Evolutionary conservation across 2,888 invertebrate genomes (phyloP).

Genomic region (Mythimna ferrago): DNA sequence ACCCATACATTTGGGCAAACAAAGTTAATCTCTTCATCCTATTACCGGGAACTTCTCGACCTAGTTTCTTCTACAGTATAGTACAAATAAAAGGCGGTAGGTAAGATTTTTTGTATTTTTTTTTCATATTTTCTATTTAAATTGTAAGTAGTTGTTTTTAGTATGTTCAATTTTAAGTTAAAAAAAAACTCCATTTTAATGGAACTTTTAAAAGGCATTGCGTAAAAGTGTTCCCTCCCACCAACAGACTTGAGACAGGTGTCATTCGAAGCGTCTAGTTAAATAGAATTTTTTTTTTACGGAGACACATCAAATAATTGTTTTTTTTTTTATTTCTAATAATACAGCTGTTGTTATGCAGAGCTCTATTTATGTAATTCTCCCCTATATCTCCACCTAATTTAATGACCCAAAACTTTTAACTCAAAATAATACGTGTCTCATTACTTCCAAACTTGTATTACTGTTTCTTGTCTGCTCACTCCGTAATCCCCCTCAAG

Average conservation of each 20-base stretch:
- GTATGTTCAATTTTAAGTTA: too few relatives aligned
- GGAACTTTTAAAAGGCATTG: too few relatives aligned
- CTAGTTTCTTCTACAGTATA: slow-evolving; percentile 65
- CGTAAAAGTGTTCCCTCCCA: too few relatives aligned
- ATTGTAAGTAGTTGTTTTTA: too few relatives aligned
- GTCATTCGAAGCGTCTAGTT: too few relatives aligned
- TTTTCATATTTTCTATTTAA: neutral
- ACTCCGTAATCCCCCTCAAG: slow-evolving; percentile 51
- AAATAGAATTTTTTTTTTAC: too few relatives aligned
- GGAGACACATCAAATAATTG: too few relatives aligned
- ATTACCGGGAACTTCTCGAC: slow-evolving; percentile 71
- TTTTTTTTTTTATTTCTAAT: too few relatives aligned
- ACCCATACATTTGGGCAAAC: slow-evolving; percentile 70
- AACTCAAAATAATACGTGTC: slow-evolving; percentile 45
- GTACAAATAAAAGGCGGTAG: slow-evolving; percentile 33
- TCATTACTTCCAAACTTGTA: slow-evolving; percentile 55
- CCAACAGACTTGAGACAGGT: too few relatives aligned
- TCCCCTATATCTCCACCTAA: slow-evolving; percentile 16
- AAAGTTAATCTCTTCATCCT: slow-evolving; percentile 74
- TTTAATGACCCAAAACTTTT: slow-evolving; percentile 36
- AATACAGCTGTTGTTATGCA: neutral
- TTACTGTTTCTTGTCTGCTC: slow-evolving; percentile 56
- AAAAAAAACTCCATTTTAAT: too few relatives aligned
- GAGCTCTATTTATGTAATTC: neutral
- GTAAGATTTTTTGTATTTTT: neutral